Evolutionary conservation across 92 coral and sea anemone species (phyloP), one percentile per base, ranked within the genome.

Genomic region (Porites cylindrica): DNA sequence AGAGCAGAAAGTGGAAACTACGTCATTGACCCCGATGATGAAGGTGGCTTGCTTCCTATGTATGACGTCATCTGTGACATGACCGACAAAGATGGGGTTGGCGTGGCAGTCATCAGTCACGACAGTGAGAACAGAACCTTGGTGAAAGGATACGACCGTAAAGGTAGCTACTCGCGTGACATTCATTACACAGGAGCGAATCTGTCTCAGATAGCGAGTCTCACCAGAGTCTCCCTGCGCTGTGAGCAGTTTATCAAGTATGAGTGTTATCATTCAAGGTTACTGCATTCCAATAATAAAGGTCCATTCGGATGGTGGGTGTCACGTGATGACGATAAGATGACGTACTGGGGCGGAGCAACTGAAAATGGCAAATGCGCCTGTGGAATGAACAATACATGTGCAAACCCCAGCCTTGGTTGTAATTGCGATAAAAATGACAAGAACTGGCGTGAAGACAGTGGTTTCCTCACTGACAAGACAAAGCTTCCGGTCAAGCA

Each of bases 211-310:
- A 88, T 90, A 24, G 82, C 82, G 51, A 75, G 90, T 65, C 90
- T 90, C 65, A 85, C 82, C 56, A 26, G 70, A 54, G 84, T 71
- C 52, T 90, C 93, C 2, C 8, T 61, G 10, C 82, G 77, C 43
- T 90, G 93, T 84, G 90, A 90, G 52, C 93, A 90, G 77, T 90
- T 79, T 51, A 75, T 90, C 69, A 90, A 80, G 72, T 84, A 91
- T 66, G 86, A 91, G 76, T 87, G 43, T 32, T 1, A 32, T 32
- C 43, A 32, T 32, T 32, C 43, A 32, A 32, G 1, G 43, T 32
- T 32, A 32, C 43, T 32, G 43, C 0, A 4, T 0, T 0, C 43
- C 43, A 0, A 32, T 3, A 3, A 29, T 1, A 29, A 32, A 3
- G 5, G 5, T 32, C 5, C 43, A 32, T 32, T 21, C 73, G 63